Base-by-base conservation (phyloP, 2,797 vertebrate species). In the Lepus townsendii region DNA sequence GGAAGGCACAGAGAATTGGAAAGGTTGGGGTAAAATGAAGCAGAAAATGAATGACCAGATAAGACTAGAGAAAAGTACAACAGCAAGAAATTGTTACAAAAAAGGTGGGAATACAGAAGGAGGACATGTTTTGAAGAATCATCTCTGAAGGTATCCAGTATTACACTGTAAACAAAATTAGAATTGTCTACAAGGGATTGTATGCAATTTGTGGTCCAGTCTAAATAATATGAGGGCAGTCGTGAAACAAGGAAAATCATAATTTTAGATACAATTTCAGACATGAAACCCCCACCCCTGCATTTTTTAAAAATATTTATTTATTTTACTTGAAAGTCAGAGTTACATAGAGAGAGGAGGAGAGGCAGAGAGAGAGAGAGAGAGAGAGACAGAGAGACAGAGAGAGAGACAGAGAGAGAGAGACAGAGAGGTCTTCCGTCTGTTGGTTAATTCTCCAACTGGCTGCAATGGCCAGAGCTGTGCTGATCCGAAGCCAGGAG, bases 21-120 rank as follows among this genome's bases (percentile, higher is more conserved):
- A 87, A 94, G 71, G 63, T 10, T 83, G 66, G 17, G 32, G 79
- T 73, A 65, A 93, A 93, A 90, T 93, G 77, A 91, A 91, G 83
- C 83, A 93, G 75, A 91, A 92, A 94, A 76, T 71, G 60, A 95
- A 69, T 62, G 75, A 89, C 47, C 42, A 75, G 27, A 17, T 32
- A 82, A 83, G 80, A 86, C 10, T 72, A 5, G 75, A 54, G 14
- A 19, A 76, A 83, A 83, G 42, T 60, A 32, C 6, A 88, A 8
- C 71, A 50, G 94, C 26, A 88, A 85, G 60, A 94, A 54, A 30
- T 73, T 79, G 32, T 38, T 73, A 11, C 27, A 62, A 71, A 95
- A 93, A 73, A 47, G 30, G 16, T 47, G 2, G 3, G 60, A 86
- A 7, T n/a, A 42, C 1, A 80, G 26, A 93, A 93, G 10, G 22